Percentiles rank a stretch among this genome's conserved stretches.
phyloP scores from a whole-genome alignment of 2,797 vertebrate genomes.

The Characodon lateralis region DNA sequence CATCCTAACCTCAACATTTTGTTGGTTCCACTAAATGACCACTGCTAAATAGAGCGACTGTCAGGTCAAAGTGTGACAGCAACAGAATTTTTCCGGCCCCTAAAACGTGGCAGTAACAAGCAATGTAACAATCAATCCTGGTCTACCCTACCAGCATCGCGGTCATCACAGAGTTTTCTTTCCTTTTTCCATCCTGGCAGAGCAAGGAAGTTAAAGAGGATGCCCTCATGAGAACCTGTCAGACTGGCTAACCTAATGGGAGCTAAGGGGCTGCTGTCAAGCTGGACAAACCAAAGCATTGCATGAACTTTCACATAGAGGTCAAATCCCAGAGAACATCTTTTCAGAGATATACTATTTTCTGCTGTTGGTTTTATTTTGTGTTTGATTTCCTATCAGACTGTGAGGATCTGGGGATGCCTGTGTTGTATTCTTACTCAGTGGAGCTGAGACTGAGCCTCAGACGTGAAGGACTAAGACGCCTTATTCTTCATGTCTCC shows the following conservation, averaged over 20 bases:
- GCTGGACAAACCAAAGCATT: constrained; percentile 74
- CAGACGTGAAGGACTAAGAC: constrained; percentile 22
- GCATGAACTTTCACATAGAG: constrained; percentile 55
- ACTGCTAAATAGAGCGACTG: neutral
- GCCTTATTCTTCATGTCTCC: constrained; percentile 24
- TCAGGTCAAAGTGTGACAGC: neutral
- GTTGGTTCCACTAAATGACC: neutral
- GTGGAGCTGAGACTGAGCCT: constrained; percentile 8
- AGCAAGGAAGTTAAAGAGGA: constrained; percentile 64
- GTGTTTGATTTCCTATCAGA: constrained; percentile 11
- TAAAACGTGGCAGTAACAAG: neutral
- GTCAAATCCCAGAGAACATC: constrained; percentile 61
- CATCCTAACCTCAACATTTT: neutral
- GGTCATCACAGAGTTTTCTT: constrained; percentile 7
- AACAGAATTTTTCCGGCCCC: neutral
- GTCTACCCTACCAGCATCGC: neutral
- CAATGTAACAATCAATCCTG: neutral
- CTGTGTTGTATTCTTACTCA: constrained; percentile 28
- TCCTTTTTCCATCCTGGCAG: constrained; percentile 39
- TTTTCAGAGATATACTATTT: constrained; percentile 57
- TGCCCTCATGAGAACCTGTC: constrained; percentile 70
- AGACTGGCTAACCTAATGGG: constrained; percentile 79
- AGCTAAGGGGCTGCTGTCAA: constrained; percentile 78
- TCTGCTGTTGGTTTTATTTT: neutral
- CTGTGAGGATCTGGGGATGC: constrained; percentile 34